Evolutionary conservation across 2,888 invertebrate species (phyloP), one percentile per base, ranked within the genome.

Genomic region (Eurytoma californica): DNA sequence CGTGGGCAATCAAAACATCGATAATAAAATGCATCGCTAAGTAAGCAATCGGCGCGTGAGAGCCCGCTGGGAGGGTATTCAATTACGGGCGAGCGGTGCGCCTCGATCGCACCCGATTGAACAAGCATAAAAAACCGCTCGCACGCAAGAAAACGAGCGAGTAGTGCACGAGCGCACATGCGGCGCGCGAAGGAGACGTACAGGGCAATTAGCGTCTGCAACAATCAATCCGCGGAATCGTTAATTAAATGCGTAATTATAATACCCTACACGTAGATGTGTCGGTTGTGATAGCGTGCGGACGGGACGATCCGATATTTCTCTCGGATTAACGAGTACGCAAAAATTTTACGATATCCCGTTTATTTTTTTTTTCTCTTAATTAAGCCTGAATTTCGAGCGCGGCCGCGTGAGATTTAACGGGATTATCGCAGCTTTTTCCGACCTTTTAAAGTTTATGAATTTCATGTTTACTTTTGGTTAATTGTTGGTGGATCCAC

Each of bases 101-200:
- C 80, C 65, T 79, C 81, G 83, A 82, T 82, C 70, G 67, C 74
- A 14, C 73, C 51, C 68, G 80, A 83, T 82, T 75, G 72, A 82
- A 82, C 80, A 81, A 83, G 81, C 79, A 84, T 84, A 84, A 83
- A 84, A 82, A 79, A 60, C 76, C 63, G 58, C 70, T 53, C n/a
- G 65, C 63, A 49, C 67, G 58, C 67, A 76, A 69, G 79, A 82
- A 81, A 81, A 80, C 80, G 49, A 24, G 24, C 14, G 58, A 20
- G 4, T 20, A 66, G 13, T n/a, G 49, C 28, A 67, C 30, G 53
- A 4, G 39, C 14, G 3, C 30, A 16, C 1, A 28, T 14, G 16
- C 28, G 20, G 51, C 2, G 63, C 13, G 55, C 16, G 30, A 69
- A 55, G 18, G n/a, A 68, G 51, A 75, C 12, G n/a, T 12, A 61